phyloP scores from a whole-genome alignment of 2,113 vertebrate species.

The Cettia cetti region DNA sequence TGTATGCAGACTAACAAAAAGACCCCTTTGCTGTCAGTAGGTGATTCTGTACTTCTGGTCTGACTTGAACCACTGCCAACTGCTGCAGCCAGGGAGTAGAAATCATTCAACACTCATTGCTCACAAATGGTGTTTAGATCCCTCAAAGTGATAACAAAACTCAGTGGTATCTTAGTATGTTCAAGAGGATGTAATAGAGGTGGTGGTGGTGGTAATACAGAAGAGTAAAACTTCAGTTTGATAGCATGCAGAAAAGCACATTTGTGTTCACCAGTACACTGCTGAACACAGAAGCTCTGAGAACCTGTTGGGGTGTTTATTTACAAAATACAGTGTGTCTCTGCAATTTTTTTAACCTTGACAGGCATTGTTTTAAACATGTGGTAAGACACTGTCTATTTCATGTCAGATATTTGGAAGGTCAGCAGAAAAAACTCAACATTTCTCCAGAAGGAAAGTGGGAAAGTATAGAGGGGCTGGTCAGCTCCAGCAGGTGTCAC shows the following conservation, averaged over 20 bases:
- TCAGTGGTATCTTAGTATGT: background rate
- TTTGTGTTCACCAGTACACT: background rate
- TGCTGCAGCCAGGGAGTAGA: background rate
- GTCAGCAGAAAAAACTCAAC: background rate
- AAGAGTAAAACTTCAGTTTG: background rate
- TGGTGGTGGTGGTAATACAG: background rate
- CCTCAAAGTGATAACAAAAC: background rate
- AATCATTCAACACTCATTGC: background rate
- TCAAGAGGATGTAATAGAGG: background rate
- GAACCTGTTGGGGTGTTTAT: background rate
- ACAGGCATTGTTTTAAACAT: background rate
- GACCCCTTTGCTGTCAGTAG: background rate
- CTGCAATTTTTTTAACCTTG: background rate
- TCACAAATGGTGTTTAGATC: background rate
- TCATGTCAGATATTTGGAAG: fast-evolving
- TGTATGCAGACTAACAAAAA: background rate
- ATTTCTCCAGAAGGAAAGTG: background rate
- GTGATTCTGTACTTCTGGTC: background rate
- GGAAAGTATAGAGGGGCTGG: background rate
- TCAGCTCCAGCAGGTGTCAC: background rate
- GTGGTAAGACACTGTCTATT: background rate
- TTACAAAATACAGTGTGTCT: background rate
- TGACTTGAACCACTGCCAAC: background rate
- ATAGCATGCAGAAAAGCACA: background rate
- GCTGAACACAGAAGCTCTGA: background rate